Conservation (phyloP, 2,797 vertebrate species). For the Anabas testudineus region DNA sequence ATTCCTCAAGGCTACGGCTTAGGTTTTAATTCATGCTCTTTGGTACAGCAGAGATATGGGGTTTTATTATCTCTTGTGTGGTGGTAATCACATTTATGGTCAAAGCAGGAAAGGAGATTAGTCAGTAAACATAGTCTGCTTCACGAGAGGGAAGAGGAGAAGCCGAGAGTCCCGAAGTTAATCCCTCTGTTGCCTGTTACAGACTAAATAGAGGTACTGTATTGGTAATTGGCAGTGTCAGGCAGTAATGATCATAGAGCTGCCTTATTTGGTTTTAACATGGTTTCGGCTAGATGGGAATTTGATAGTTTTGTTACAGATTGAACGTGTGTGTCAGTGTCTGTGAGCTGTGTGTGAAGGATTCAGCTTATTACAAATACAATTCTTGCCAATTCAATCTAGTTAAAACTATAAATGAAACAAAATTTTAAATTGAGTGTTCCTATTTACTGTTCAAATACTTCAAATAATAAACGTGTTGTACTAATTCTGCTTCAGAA, state of each 20-base stretch:
- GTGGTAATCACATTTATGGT: conserved; percentile 83
- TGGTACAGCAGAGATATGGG: conserved; percentile 72
- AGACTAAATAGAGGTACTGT: conserved; percentile 57
- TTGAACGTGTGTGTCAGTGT: background rate
- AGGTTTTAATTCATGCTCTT: conserved; percentile 79
- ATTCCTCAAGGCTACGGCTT: conserved; percentile 79
- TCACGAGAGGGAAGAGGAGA: conserved; percentile 55
- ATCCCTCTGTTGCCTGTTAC: conserved; percentile 67
- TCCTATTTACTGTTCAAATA: background rate
- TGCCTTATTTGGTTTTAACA: conserved; percentile 45
- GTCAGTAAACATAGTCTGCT: conserved; percentile 69
- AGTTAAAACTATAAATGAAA: too few species aligned
- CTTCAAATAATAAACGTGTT: background rate
- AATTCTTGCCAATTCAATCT: background rate
- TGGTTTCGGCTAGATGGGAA: conserved; percentile 33
- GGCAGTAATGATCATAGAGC: conserved; percentile 60
- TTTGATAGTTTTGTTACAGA: conserved; percentile 33
- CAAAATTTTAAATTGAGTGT: background rate
- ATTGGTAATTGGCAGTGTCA: conserved; percentile 63
- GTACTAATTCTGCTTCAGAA: background rate
- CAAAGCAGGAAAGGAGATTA: conserved; percentile 81
- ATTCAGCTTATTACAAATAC: background rate
- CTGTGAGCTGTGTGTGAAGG: background rate
- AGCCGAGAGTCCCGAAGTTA: conserved; percentile 66
- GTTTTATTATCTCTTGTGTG: conserved; percentile 80